Evolutionary conservation across 2,797 vertebrate species (phyloP), one percentile per base, ranked within the genome.

Genomic region (Ispidina picta): DNA sequence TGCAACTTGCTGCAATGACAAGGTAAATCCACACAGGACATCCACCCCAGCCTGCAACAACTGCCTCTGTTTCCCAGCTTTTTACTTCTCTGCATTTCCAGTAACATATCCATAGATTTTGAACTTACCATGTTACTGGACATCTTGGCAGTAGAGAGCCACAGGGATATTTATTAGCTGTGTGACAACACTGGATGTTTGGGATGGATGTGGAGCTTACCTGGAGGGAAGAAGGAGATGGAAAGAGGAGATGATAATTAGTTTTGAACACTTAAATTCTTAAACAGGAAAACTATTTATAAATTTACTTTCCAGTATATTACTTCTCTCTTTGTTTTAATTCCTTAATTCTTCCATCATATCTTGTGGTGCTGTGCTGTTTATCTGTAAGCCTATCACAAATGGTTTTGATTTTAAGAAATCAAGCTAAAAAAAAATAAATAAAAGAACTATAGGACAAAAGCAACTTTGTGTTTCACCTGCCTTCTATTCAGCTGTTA

Each of bases 121-220:
- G 33, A 87, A 89, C 96, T 95, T 94, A 96, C 96, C 35, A 3
- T 77, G 49, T 48, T 63, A 60, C 9, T 19, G 80, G 79, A 64
- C 62, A 75, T 55, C 71, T n/a, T 41, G 52, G n/a, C 62, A 92
- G 73, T 76, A 72, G 78, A 82, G 41, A 72, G n/a, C 18, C 82
- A 49, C 65, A 64, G 43, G 23, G 31, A 44, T 49, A 62, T 39
- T 85, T 72, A 54, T 59, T 8, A 54, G 70, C 29, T 52, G 37
- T 51, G 39, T 85, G 62, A 59, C 91, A 92, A 77, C 84, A 56
- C 28, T 7, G 41, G 70, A 49, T 15, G 6, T 2, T 13, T 0
- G 74, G 81, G 33, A 29, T 19, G 41, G 73, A 81, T 0, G 1
- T 35, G 83, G 85, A 68, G 66, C 62, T 91, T 49, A 70, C 56